Evolutionary conservation across 2,113 vertebrate species (phyloP).

Genomic region (Actenoides hombroni): DNA sequence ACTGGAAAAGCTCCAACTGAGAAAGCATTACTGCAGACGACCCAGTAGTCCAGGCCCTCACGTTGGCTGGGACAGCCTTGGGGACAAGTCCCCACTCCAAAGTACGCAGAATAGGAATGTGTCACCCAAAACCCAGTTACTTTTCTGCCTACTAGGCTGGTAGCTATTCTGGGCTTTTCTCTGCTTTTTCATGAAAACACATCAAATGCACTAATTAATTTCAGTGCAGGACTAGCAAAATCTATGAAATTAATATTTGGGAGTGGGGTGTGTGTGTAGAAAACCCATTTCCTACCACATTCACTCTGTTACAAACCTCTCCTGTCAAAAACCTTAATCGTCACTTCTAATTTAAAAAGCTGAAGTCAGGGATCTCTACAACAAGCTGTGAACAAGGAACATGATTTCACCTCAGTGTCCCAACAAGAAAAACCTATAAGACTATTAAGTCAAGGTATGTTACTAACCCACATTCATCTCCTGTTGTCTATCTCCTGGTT

Average conservation of each 20-base stretch:
- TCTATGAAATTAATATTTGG: neutral
- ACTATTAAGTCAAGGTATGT: neutral
- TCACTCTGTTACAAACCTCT: neutral
- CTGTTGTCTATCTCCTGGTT: neutral
- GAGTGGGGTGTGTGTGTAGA: neutral
- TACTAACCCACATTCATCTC: neutral
- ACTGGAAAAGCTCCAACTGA: constrained; percentile 55
- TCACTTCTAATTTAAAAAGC: neutral
- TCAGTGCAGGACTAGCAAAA: neutral
- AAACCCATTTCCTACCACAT: neutral
- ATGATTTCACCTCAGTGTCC: neutral
- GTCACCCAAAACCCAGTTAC: neutral
- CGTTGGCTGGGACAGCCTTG: neutral
- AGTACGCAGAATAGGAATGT: neutral
- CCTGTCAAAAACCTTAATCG: neutral
- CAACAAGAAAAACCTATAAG: neutral
- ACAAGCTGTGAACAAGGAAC: neutral
- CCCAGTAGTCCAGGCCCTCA: neutral
- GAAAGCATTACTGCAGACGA: constrained; percentile 56
- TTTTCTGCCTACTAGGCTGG: neutral
- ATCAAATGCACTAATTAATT: neutral
- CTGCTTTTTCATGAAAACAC: neutral
- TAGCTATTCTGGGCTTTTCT: neutral
- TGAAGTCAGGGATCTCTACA: neutral
- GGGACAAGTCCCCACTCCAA: neutral